Conservation (phyloP, 2,888 invertebrate species). For the Thymelicus sylvestris region DNA sequence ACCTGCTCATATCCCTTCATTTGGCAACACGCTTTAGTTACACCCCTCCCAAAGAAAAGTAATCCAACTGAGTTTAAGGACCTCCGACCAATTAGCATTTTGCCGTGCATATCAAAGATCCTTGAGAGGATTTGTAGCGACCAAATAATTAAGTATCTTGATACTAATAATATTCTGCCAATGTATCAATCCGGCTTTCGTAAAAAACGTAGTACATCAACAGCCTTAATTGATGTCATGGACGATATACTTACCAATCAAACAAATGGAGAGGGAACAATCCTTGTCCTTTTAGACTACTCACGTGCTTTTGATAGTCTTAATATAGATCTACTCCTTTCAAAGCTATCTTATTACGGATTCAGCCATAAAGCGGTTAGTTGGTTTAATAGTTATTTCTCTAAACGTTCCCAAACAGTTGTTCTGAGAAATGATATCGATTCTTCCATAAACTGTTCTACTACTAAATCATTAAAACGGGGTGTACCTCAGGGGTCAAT, state of each 20-base stretch:
- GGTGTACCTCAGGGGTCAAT: background rate
- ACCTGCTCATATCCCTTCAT: background rate
- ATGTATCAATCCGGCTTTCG: constrained; percentile 20
- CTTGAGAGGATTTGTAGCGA: constrained; percentile 30
- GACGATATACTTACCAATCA: constrained; percentile 32
- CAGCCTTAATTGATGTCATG: constrained; percentile 36
- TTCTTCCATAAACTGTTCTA: background rate
- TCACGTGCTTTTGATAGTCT: constrained; percentile 39
- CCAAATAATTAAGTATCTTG: constrained; percentile 15
- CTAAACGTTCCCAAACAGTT: background rate
- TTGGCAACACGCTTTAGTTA: background rate
- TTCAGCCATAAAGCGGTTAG: background rate
- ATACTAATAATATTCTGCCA: constrained; percentile 14
- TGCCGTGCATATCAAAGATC: background rate
- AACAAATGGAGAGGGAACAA: constrained; percentile 30
- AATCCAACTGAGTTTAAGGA: background rate
- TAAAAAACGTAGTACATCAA: constrained; percentile 30
- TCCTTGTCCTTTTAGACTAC: constrained; percentile 34
- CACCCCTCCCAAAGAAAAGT: background rate
- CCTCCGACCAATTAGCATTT: background rate
- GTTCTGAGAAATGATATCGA: background rate
- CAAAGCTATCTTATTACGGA: constrained; percentile 26
- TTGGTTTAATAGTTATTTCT: constrained; percentile 22
- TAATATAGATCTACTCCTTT: constrained; percentile 19
- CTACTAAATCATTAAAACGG: background rate